phyloP scores from a whole-genome alignment of 1,140 invertebrate species.

The Caenorhabditis latens region DNA sequence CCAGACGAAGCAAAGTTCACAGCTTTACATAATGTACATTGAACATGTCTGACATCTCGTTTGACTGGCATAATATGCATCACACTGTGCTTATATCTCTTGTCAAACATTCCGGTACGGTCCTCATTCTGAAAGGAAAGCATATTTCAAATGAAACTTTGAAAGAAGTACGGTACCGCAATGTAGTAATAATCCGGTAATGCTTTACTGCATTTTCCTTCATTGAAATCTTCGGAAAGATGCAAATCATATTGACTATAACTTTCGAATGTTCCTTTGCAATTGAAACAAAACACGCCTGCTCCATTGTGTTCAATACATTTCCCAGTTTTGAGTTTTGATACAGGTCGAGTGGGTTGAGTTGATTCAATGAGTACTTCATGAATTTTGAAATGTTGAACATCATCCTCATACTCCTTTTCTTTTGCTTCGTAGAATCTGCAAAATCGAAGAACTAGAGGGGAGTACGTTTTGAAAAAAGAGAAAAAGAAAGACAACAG shows the following conservation, averaged over 20 bases:
- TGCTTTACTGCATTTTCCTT: constrained; percentile 9
- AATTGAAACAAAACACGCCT: constrained; percentile 44
- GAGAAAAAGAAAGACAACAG: constrained; percentile 24
- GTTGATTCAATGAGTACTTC: constrained; percentile 5
- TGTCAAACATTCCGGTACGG: neutral
- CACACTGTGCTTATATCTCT: constrained; percentile 1
- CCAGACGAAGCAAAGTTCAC: constrained; percentile 14
- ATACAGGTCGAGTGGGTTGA: neutral
- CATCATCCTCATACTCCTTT: constrained; percentile 27
- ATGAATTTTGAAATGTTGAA: neutral
- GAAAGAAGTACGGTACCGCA: neutral
- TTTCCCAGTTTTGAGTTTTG: neutral
- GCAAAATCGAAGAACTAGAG: neutral
- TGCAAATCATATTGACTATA: constrained; percentile 21
- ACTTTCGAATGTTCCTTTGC: constrained; percentile 23
- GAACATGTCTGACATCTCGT: constrained; percentile 28
- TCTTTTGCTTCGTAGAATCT: constrained; percentile 1
- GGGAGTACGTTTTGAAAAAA: neutral
- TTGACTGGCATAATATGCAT: neutral
- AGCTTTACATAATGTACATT: constrained; percentile 6
- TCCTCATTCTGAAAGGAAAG: neutral
- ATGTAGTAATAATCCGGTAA: constrained; percentile 8
- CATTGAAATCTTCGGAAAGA: neutral
- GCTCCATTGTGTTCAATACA: neutral
- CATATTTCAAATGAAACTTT: neutral